Conservation (phyloP, 2,888 invertebrate species). For the Dasypogon diadema region DNA sequence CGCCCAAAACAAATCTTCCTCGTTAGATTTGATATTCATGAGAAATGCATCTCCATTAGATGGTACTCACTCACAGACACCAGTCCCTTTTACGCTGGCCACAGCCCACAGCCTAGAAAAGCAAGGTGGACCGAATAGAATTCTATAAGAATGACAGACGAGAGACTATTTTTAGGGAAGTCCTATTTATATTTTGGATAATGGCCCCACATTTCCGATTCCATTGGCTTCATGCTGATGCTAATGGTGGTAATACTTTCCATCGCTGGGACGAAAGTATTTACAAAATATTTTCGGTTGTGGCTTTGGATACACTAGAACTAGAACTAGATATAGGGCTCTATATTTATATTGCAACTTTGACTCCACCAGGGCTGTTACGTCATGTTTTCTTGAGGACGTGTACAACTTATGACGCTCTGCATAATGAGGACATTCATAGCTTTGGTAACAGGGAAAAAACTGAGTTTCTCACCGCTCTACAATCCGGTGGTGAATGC, state of each 20-base stretch:
- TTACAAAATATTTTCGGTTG: conserved; percentile 18
- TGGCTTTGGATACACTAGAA: not conserved
- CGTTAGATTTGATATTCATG: conserved; percentile 44
- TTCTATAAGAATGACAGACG: not conserved
- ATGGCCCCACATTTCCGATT: conserved; percentile 32
- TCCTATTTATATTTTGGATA: conserved; percentile 40
- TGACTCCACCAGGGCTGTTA: not conserved
- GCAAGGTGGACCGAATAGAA: conserved; percentile 14
- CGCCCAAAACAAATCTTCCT: conserved; percentile 38
- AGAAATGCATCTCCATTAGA: conserved; percentile 45
- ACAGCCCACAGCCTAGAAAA: no score
- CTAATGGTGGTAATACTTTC: conserved; percentile 6
- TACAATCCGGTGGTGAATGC: no score
- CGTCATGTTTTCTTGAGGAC: not conserved
- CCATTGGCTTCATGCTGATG: conserved; percentile 18
- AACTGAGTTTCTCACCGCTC: not conserved
- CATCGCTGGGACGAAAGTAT: not conserved
- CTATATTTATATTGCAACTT: conserved; percentile 5
- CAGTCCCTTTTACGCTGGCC: not conserved
- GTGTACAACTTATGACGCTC: not conserved
- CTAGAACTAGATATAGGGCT: not conserved
- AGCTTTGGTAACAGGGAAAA: not conserved
- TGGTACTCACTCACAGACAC: conserved; percentile 3
- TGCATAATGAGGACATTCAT: not conserved
- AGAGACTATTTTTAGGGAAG: conserved; percentile 29